Evolutionary conservation across 2,797 vertebrate species (phyloP).

Genomic region (Cossypha polioptera): DNA sequence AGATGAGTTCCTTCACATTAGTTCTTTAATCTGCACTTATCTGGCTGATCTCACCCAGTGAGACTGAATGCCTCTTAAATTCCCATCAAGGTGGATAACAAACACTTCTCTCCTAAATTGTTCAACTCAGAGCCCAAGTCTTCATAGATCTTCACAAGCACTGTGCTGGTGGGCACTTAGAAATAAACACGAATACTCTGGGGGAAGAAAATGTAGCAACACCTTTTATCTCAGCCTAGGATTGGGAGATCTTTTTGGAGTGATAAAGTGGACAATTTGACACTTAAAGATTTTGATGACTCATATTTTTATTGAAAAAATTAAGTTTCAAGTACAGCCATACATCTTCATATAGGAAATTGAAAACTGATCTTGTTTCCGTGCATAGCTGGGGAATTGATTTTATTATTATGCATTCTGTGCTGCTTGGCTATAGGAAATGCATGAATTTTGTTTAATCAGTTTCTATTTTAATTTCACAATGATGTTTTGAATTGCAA

Average conservation of each 20-base stretch:
- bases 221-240: neutral
- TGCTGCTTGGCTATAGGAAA: neutral
- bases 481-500: neutral
- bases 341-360: neutral
- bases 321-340: neutral
- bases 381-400: neutral
- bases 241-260: neutral
- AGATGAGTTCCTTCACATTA: neutral
- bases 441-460: neutral
- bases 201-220: neutral
- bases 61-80: neutral
- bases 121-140: neutral
- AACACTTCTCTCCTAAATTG: neutral
- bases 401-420: neutral
- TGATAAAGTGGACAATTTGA: neutral
- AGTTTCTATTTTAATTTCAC: conserved; percentile 24
- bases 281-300: neutral
- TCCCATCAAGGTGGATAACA: neutral
- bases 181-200: neutral
- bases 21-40: neutral
- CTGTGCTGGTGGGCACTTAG: neutral
- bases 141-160: neutral
- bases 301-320: neutral
- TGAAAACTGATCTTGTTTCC: neutral
- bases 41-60: neutral